Evolutionary conservation across 2,888 invertebrate genomes (phyloP).

Genomic region (Agrilus cyanescens): DNA sequence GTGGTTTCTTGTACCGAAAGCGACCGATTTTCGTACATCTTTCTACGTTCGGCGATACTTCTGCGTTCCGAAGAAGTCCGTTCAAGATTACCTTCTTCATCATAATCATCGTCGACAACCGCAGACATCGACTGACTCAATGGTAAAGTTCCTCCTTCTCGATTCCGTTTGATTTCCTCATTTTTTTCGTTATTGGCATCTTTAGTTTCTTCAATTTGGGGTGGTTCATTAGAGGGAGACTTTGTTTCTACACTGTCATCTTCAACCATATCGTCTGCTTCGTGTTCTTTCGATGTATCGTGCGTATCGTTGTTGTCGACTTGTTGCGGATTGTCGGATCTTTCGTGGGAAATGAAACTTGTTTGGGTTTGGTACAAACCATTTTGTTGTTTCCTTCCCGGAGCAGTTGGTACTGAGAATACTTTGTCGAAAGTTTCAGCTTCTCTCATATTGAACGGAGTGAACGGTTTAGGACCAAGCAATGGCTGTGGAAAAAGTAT

Average conservation of each 20-base stretch:
- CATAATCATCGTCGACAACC: slow-evolving; percentile 17
- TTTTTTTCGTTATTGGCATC: background rate
- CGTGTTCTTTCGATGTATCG: slow-evolving; percentile 1
- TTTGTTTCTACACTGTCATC: background rate
- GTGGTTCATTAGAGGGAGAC: slow-evolving; percentile 7
- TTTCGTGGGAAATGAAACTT: too few relatives aligned
- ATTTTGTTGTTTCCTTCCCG: slow-evolving; percentile 29
- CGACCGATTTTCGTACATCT: slow-evolving; percentile 65
- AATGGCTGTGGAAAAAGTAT: slow-evolving; percentile 50
- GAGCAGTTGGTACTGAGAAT: slow-evolving; percentile 67
- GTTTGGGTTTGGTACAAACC: slow-evolving; percentile 1
- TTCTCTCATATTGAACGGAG: slow-evolving; percentile 59
- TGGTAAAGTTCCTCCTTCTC: slow-evolving; percentile 53
- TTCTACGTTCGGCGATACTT: slow-evolving; percentile 67
- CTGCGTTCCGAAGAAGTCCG: slow-evolving; percentile 50
- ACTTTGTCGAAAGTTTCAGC: slow-evolving; percentile 73
- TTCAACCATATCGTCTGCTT: slow-evolving; percentile 2
- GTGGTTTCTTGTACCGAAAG: slow-evolving; percentile 49
- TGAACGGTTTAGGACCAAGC: slow-evolving; percentile 76
- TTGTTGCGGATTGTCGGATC: too few relatives aligned
- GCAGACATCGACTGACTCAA: slow-evolving; percentile 1
- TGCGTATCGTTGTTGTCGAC: too few relatives aligned
- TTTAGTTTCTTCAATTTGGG: slow-evolving; percentile 8
- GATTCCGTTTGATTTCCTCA: background rate
- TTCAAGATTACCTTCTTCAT: slow-evolving; percentile 43